A percentile compares a stretch with the other conserved stretches of the same genome.
Evolutionary conservation across 2,888 invertebrate species (phyloP).

Genomic region (Bombyx huttoni): DNA sequence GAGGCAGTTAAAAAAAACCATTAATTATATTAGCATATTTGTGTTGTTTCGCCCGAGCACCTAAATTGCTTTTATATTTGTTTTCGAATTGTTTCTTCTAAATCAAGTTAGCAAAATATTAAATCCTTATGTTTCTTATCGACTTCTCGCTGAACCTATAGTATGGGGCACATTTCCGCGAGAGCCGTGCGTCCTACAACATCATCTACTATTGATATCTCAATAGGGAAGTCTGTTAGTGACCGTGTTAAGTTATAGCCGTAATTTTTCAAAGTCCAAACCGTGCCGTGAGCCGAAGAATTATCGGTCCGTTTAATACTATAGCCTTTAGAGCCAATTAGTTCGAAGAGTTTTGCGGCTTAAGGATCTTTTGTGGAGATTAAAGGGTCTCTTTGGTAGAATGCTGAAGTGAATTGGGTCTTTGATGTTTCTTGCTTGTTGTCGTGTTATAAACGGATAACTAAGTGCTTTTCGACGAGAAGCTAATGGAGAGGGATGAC

Average conservation of each 20-base stretch:
- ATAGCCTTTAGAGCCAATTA: constrained; percentile 56
- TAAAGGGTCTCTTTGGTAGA: background rate
- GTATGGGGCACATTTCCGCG: constrained; percentile 46
- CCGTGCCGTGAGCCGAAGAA: constrained; percentile 29
- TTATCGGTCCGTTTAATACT: constrained; percentile 52
- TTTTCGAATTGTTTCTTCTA: too few species aligned
- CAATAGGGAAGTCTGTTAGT: constrained; percentile 69
- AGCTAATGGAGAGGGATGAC: too few species aligned
- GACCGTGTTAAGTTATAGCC: constrained; percentile 63
- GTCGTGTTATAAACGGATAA: too few species aligned
- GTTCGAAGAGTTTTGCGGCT: constrained; percentile 13
- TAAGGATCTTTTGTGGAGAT: background rate
- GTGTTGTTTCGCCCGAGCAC: too few species aligned
- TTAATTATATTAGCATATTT: too few species aligned
- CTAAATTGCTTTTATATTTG: too few species aligned
- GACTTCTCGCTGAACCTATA: constrained; percentile 6
- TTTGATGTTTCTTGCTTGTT: too few species aligned
- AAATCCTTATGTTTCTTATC: background rate
- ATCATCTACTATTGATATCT: constrained; percentile 68
- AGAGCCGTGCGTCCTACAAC: constrained; percentile 39
- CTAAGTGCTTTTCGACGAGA: too few species aligned
- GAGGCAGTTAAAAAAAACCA: too few species aligned
- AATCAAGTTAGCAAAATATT: too few species aligned
- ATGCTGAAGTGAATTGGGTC: background rate
- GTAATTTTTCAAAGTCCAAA: constrained; percentile 59